These are phyloP conservation scores for Drosophila diplacantha DNA, from an alignment of 2,888 invertebrate genomes.

Conservation along the genomic window DNA sequence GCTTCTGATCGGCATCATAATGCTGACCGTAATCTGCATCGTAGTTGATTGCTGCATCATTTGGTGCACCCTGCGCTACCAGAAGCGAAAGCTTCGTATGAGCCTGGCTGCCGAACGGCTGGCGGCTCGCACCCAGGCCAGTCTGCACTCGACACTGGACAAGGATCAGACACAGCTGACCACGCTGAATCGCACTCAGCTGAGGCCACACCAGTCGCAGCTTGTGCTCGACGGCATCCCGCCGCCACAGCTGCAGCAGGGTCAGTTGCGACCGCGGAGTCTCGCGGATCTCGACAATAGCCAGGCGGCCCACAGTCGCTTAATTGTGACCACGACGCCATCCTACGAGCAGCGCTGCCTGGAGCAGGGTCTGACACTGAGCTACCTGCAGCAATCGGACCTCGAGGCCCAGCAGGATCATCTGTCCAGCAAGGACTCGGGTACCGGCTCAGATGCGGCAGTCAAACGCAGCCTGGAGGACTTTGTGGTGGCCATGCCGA, in stretches of 20 bases:
- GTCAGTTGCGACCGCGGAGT: slow-evolving; percentile 62
- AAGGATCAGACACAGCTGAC: slow-evolving; percentile 74
- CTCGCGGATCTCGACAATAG: slow-evolving; percentile 59
- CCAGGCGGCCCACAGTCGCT: slow-evolving; percentile 55
- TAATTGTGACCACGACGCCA: slow-evolving; percentile 69
- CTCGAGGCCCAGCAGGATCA: slow-evolving; percentile 72
- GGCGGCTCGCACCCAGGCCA: slow-evolving; percentile 41
- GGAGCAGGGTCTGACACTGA: slow-evolving; percentile 64
- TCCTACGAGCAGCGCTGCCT: slow-evolving; percentile 70
- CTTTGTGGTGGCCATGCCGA: slow-evolving; percentile 53
- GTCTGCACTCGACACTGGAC: slow-evolving; percentile 55
- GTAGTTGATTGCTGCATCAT: slow-evolving; percentile 91
- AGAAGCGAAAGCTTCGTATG: slow-evolving; percentile 60
- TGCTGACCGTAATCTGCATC: slow-evolving; percentile 93
- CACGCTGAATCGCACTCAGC: slow-evolving; percentile 68
- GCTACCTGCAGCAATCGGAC: slow-evolving; percentile 64
- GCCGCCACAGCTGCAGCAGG: slow-evolving; percentile 30
- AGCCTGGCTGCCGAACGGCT: slow-evolving; percentile 32
- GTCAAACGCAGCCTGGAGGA: slow-evolving; percentile 74
- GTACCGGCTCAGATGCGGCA: slow-evolving; percentile 75
- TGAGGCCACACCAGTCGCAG: slow-evolving; percentile 58
- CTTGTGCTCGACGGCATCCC: slow-evolving; percentile 48
- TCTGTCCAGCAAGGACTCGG: slow-evolving; percentile 74
- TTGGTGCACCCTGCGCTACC: slow-evolving; percentile 58
- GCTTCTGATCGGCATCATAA: slow-evolving; percentile 86